Conservation (phyloP, 2,888 invertebrate species). For the Acrobasis consociella region DNA sequence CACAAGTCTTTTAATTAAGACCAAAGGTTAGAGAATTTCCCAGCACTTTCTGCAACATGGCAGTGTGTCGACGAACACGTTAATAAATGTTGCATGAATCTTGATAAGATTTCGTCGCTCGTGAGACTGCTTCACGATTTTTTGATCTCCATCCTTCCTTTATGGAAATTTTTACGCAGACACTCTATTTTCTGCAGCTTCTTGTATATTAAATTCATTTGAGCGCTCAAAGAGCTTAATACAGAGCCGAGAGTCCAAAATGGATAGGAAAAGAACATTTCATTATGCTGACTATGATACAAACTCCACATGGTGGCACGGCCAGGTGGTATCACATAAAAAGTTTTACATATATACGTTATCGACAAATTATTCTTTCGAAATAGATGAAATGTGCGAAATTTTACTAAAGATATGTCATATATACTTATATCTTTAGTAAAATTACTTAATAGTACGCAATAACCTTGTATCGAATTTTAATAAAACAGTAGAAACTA, state of each 20-base stretch:
- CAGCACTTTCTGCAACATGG: background rate
- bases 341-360: background rate
- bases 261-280: too few species aligned
- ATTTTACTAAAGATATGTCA: too few species aligned
- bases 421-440: too few species aligned
- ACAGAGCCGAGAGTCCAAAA: background rate
- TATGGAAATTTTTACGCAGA: background rate
- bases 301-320: too few species aligned
- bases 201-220: background rate
- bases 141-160: background rate
- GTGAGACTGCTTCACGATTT: slow-evolving; percentile 12
- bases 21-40: background rate
- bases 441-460: too few species aligned
- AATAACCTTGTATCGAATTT: too few species aligned
- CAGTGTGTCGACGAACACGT: slow-evolving; percentile 24
- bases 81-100: slow-evolving; percentile 35
- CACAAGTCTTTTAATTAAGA: too few species aligned
- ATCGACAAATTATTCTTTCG: too few species aligned
- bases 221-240: background rate
- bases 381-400: too few species aligned
- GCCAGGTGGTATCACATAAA: too few species aligned
- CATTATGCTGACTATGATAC: too few species aligned
- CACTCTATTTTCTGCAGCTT: background rate
- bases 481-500: too few species aligned
- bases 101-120: slow-evolving; percentile 10